Evolutionary conservation across 2,113 vertebrate species (phyloP).

Genomic region (Climacteris rufus): DNA sequence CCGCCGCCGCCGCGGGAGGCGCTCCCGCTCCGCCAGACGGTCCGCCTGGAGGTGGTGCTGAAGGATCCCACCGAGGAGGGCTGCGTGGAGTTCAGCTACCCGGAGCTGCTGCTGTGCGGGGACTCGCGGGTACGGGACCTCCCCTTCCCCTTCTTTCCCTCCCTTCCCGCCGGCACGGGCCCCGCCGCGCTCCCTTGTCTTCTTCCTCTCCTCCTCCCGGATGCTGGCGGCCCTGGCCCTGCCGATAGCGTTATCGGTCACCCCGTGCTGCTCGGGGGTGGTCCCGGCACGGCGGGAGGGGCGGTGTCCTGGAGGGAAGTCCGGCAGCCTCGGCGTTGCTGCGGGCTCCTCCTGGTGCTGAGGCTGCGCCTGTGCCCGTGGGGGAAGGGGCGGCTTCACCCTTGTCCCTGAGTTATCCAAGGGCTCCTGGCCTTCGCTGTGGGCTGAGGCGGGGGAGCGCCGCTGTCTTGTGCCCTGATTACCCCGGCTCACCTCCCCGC

Average conservation of each 20-base stretch:
- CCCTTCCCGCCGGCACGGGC: background rate
- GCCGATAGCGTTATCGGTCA: background rate
- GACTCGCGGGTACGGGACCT: conserved; percentile 71
- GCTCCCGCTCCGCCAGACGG: conserved; percentile 74
- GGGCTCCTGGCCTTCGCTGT: background rate
- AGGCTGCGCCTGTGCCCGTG: background rate
- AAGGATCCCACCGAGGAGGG: conserved; percentile 89
- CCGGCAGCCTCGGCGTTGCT: background rate
- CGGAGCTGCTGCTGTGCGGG: conserved; percentile 84
- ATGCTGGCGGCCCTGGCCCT: background rate
- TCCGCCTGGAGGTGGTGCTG: conserved; percentile 87
- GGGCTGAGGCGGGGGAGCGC: background rate
- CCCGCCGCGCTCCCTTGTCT: background rate
- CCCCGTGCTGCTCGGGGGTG: background rate
- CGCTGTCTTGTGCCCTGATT: background rate
- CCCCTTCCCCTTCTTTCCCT: background rate
- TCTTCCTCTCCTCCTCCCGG: background rate
- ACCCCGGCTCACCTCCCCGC: background rate
- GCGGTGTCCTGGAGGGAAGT: background rate
- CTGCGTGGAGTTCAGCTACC: conserved; percentile 94
- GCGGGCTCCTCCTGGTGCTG: background rate
- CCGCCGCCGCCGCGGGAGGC: conserved; percentile 55
- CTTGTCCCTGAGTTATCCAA: background rate
- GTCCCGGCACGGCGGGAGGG: background rate
- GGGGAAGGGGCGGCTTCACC: background rate